Percentiles rank a stretch among this genome's conserved stretches.
Conservation (phyloP, 2,113 vertebrate species). For the Ascaphus truei region DNA sequence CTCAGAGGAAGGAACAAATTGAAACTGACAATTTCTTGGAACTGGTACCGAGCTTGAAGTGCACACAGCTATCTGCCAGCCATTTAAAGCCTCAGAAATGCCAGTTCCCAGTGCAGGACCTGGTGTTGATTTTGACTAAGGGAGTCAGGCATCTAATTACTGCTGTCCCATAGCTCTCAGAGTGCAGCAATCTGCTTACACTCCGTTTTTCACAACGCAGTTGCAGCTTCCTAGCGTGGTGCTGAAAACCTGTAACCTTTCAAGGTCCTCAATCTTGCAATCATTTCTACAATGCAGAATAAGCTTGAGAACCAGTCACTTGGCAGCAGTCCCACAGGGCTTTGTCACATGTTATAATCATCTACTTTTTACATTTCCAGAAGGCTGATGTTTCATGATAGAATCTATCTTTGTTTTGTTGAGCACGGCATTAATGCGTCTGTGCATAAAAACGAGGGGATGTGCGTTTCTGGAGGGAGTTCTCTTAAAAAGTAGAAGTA, state of each 20-base stretch:
- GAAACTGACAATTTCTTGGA: constrained; percentile 50
- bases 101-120: constrained; percentile 33
- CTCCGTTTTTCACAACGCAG: background rate
- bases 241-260: constrained; percentile 26
- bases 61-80: constrained; percentile 38
- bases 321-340: background rate
- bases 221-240: constrained; percentile 31
- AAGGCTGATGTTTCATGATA: background rate
- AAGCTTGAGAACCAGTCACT: constrained; percentile 1
- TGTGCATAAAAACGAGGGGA: too few species aligned
- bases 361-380: background rate
- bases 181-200: background rate
- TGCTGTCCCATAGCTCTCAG: constrained; percentile 37
- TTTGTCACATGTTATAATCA: background rate
- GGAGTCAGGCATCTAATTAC: constrained; percentile 36
- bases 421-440: background rate
- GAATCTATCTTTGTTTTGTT: background rate
- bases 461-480: background rate
- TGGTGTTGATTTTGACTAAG: constrained; percentile 38
- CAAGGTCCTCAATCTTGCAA: constrained; percentile 9
- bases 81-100: constrained; percentile 38
- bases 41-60: constrained; percentile 19
- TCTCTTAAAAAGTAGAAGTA: background rate
- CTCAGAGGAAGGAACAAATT: constrained; percentile 43
- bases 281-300: background rate